Evolutionary conservation across 1,140 invertebrate species (phyloP).

Genomic region (Drosophila seguyi): DNA sequence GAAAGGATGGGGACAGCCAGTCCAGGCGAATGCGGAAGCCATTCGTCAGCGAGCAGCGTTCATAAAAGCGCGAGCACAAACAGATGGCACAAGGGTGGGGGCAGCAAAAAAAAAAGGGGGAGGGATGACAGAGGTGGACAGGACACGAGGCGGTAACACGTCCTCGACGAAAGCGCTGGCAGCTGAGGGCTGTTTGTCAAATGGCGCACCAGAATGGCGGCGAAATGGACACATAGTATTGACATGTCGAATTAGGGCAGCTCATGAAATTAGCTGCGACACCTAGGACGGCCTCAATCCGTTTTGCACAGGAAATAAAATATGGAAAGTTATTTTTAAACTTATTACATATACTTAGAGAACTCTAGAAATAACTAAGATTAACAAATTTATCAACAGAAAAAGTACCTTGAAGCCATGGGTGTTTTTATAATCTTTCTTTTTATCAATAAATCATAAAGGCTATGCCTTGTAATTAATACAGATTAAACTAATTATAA

Average conservation of each 20-base stretch:
- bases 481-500: neutral
- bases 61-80: slow-evolving; percentile 66
- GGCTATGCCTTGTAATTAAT: neutral
- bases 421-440: neutral
- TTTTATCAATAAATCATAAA: neutral
- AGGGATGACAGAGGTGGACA: neutral
- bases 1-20: slow-evolving; percentile 17
- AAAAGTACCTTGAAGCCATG: rapidly evolving
- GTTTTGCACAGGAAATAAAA: neutral
- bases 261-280: slow-evolving; percentile 69
- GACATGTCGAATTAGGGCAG: slow-evolving; percentile 71
- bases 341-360: neutral
- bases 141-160: slow-evolving; percentile 3
- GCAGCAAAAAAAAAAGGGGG: neutral
- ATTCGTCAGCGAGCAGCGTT: slow-evolving; percentile 70
- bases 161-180: slow-evolving; percentile 51
- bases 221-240: slow-evolving; percentile 54
- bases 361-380: too few species aligned
- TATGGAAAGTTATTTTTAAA: neutral
- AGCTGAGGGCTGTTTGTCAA: slow-evolving; percentile 61
- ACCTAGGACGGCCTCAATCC: slow-evolving; percentile 25
- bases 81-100: slow-evolving; percentile 45
- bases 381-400: neutral
- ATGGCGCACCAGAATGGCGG: slow-evolving; percentile 27
- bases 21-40: slow-evolving; percentile 64